Base-by-base conservation (phyloP, 2,888 invertebrate genomes). In the Sarcophaga subvicina region DNA sequence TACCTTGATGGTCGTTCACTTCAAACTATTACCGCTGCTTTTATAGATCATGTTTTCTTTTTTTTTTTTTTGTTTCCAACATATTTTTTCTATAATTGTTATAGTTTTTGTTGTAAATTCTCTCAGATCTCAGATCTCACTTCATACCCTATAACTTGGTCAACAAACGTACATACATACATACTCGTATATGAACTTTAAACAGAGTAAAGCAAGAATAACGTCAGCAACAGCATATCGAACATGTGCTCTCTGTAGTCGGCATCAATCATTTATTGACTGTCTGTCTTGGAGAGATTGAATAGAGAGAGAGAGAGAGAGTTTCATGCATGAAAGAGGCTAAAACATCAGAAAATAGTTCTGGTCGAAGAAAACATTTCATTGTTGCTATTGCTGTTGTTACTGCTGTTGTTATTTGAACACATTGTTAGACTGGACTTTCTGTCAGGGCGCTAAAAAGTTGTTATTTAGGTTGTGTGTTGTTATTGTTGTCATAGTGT, bases 1-100 rank as follows among this genome's bases (percentile, higher is more conserved):
- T 85, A 87, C 87, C 85, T 87, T 85, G 85, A 87, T 87, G 87
- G 85, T 87, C 87, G 85, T 87, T 87, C 83, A 87, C 85, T 87
- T 85, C 80, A 76, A 86, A 80, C 80, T 86, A 80, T 83, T 86
- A 86, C 86, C 86, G 86, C 86, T 86, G 82, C 83, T 80, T 80
- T 86, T 83, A 72, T 80, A 86, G 79, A 79, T 67, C 71, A 79
- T 80, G 75, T 83, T 72, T 70, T 73, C 27, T n/a, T 76, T 22
- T 27, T 25, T 45, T 63, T 47, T 66, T 37, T 37, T 37, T 37
- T 37, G 8, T 37, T 37, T 8, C 0, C 8, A 37, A 37, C 37
- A 37, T 1, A 1, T 27, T 37, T 37, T 37, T 37, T 10, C 2
- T 37, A 37, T 37, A 37, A 37, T 37, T 37, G 37, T 37, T 37